A percentile compares a stretch with the other conserved stretches of the same genome.
These are phyloP conservation scores for Xylophagus ater DNA, from an alignment of 2,888 invertebrate species.

Conservation along the genomic window DNA sequence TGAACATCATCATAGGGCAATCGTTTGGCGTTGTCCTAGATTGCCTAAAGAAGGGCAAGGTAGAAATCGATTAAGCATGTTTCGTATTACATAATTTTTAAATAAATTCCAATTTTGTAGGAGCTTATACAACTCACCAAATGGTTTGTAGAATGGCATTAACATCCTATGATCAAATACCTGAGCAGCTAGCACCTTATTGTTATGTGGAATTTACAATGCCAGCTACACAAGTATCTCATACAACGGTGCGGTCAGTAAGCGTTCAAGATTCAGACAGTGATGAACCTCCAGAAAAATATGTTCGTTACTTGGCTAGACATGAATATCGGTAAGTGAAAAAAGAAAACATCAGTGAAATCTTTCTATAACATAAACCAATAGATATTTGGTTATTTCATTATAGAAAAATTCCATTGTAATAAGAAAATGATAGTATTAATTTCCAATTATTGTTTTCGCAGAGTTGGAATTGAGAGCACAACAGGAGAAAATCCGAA, in stretches of 20 bases:
- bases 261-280: conserved; percentile 76
- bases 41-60: conserved; percentile 98
- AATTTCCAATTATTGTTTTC: conserved; percentile 12
- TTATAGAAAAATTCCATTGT: no score
- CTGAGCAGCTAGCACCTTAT: conserved; percentile 79
- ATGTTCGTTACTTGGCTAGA: conserved; percentile 88
- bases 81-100: background rate
- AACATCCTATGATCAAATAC: conserved; percentile 95
- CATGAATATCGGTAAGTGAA: conserved; percentile 81
- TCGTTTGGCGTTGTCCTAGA: conserved; percentile 96
- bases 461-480: conserved; percentile 80
- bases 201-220: conserved; percentile 95
- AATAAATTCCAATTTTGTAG: conserved; percentile 40
- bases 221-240: conserved; percentile 92
- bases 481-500: conserved; percentile 61
- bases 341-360: conserved; percentile 4
- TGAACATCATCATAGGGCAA: conserved; percentile 93
- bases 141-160: conserved; percentile 89
- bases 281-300: conserved; percentile 93
- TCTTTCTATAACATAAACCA: conserved; percentile 3
- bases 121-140: conserved; percentile 96
- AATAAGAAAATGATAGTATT: no score
- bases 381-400: background rate
- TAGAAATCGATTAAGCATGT: no score
- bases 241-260: conserved; percentile 91